Evolutionary conservation across 2,797 vertebrate genomes (phyloP), one percentile per base, ranked within the genome.

Genomic region (Phrynocephalus guinanensis): DNA sequence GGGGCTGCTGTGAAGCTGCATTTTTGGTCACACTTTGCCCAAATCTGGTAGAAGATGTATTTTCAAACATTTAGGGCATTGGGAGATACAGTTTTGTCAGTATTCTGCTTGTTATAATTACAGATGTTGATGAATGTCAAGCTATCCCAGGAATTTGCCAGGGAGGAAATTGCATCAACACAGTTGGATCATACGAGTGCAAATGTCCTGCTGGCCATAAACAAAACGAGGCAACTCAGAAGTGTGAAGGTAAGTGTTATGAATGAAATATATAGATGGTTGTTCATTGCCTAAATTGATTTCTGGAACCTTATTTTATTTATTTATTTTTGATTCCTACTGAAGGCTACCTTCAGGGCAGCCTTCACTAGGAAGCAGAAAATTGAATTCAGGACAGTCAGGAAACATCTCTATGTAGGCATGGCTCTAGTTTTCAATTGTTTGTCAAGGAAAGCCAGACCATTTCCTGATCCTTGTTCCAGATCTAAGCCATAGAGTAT

Each of bases 111-210:
- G 16, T 77, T 93, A 13, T 88, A 83, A 87, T 91, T 88, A 71
- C 92, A 97, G 97, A 97, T 94, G 94, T 97, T 95, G 97, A 97
- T 91, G 97, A 97, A 93, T 97, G 97, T 89, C 97, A 97, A 87
- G 96, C 96, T 77, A 96, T 97, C 9, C 96, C 97, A 88, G 97
- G 96, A 67, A 87, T 97, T 63, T 97, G 97, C 86, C 96, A 96
- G 84, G 96, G 96, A 90, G 97, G 97, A 78, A 97, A 92, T 66
- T 97, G 97, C 80, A 92, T 97, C 79, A 97, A 97, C 94, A 97
- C 96, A 56, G 94, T 97, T 70, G 97, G 97, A 38, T 97, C 96
- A 0, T 97, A 96, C 0, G 95, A 97, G 50, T 97, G 97, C 95
- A 97, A 92, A 88, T 97, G 97, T 88, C 96, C 96, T 77, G 86